These are phyloP conservation scores for Listronotus oregonensis DNA, from an alignment of 1,140 invertebrate genomes.

Conservation along the genomic window DNA sequence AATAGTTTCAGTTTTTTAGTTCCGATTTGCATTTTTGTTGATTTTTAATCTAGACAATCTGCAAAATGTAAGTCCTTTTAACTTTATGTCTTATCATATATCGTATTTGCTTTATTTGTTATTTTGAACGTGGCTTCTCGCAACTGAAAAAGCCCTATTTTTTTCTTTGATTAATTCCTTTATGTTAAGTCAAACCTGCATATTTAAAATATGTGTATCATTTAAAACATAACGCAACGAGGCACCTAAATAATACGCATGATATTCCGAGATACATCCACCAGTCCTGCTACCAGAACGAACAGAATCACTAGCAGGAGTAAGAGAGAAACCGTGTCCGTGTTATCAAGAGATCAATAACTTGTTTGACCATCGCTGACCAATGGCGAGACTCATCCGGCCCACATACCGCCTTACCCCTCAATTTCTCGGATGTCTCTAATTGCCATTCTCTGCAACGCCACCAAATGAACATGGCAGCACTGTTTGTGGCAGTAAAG, in stretches of 20 bases:
- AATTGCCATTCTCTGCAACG: slow-evolving; percentile 41
- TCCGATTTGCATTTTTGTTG: no score
- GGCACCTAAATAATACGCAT: slow-evolving; percentile 7
- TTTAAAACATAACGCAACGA: no score
- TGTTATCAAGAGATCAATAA: slow-evolving; percentile 43
- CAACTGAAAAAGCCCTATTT: no score
- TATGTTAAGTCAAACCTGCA: no score
- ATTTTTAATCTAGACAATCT: no score
- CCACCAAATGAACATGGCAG: slow-evolving; percentile 38
- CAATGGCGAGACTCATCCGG: slow-evolving; percentile 37
- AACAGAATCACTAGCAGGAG: slow-evolving; percentile 11
- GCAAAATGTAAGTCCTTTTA: no score
- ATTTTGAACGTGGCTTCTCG: no score
- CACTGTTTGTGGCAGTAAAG: slow-evolving; percentile 19
- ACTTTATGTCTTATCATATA: no score
- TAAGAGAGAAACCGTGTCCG: slow-evolving; percentile 21
- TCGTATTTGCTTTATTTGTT: no score
- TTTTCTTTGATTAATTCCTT: no score
- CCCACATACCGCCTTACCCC: slow-evolving; percentile 18
- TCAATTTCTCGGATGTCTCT: slow-evolving; percentile 28
- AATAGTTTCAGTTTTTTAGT: no score
- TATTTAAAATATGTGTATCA: no score
- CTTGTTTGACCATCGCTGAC: slow-evolving; percentile 42
- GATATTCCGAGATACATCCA: not conserved
- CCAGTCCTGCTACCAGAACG: not conserved